Evolutionary conservation across 2,113 vertebrate genomes (phyloP).

Genomic region (Columba livia): DNA sequence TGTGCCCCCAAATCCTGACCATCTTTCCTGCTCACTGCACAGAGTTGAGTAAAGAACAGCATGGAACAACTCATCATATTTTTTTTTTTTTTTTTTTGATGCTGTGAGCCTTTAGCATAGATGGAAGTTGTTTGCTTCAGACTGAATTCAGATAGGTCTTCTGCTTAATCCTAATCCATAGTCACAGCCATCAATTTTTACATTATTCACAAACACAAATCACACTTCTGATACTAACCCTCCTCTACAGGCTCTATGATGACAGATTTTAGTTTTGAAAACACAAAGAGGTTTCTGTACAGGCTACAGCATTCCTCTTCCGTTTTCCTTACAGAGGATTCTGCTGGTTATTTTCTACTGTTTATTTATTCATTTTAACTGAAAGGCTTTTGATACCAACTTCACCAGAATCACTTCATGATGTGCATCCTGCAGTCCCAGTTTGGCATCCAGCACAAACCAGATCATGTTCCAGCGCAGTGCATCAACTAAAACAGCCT

Average conservation of each 20-base stretch:
- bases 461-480: neutral
- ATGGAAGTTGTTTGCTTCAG: neutral
- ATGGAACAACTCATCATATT: neutral
- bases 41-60: neutral
- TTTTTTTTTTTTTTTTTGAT: neutral
- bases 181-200: neutral
- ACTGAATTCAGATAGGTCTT: neutral
- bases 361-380: neutral
- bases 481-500: neutral
- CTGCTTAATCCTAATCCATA: neutral
- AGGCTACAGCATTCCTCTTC: neutral
- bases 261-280: constrained; percentile 21
- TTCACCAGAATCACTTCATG: neutral
- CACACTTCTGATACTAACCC: neutral
- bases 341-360: neutral
- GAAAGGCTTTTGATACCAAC: neutral
- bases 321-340: neutral
- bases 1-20: neutral
- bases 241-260: neutral
- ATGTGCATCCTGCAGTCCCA: neutral
- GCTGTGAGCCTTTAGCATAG: neutral
- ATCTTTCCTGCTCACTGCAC: neutral
- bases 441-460: neutral
- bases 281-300: neutral
- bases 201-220: too few species aligned